Conservation (phyloP, 2,113 vertebrate species). For the Cyrtonyx montezumae region DNA sequence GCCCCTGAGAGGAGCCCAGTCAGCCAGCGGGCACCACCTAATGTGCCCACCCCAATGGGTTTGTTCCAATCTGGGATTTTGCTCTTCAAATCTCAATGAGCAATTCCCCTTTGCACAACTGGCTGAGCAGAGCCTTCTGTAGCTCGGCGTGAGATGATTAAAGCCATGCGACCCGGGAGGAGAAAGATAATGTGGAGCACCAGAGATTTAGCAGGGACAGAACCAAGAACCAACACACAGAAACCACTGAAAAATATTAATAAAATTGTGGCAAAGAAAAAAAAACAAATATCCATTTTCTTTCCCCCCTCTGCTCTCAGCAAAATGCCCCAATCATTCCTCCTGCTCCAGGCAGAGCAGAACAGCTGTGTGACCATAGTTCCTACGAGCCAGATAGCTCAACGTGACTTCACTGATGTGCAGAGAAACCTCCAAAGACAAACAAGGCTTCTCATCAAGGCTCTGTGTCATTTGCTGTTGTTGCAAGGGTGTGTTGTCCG, state of each 20-base stretch:
- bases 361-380: background rate
- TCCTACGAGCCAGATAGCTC: background rate
- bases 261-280: background rate
- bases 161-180: slow-evolving; percentile 53
- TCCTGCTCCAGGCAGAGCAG: background rate
- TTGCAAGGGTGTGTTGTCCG: background rate
- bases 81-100: slow-evolving; percentile 62
- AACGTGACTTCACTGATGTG: slow-evolving; percentile 14
- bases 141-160: slow-evolving; percentile 70
- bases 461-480: slow-evolving; percentile 1
- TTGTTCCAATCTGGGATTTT: slow-evolving; percentile 59
- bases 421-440: slow-evolving; percentile 18
- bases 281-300: background rate
- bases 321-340: slow-evolving; percentile 18
- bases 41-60: background rate
- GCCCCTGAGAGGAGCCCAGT: slow-evolving; percentile 25
- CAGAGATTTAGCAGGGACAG: slow-evolving; percentile 34
- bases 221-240: slow-evolving; percentile 45
- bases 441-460: slow-evolving; percentile 45
- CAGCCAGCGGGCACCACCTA: slow-evolving; percentile 30
- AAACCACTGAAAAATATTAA: slow-evolving; percentile 9
- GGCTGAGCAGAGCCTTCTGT: slow-evolving; percentile 64
- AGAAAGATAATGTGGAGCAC: slow-evolving; percentile 64
- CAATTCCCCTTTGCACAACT: slow-evolving; percentile 61
- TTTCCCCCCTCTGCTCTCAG: fast-evolving